Base-by-base conservation (phyloP, 2,888 invertebrate species). In the Hemithea aestivaria region DNA sequence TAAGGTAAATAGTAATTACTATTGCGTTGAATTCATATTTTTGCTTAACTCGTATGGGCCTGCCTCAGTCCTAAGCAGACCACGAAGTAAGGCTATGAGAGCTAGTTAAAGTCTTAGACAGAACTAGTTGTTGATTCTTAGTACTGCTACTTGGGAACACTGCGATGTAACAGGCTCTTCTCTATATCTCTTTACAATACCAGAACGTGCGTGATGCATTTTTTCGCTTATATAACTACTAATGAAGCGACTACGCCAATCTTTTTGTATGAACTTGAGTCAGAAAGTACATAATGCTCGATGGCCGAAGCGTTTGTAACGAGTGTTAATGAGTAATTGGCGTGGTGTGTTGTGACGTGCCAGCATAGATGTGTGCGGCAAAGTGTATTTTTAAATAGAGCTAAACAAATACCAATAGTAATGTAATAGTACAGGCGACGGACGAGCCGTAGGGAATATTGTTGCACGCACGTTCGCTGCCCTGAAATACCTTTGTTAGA, bases 381-480 rank as follows among this genome's bases (percentile, higher is more conserved):
- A 28, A 26, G 25, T 30, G 26, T 43, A 43, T 43, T 43, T 43
- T 43, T 43, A 43, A 33, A 43, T 31, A 38, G 21, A 39, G 27
- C 35, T 29, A 43, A 31, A 38, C 43, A 35, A 39, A 39, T 27
- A 31, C 25, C 38, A 43, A 40, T 40, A 35, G 16, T 16, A 16
- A 16, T 2, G 16, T 16, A 16, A 5, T 16, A 16, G 6, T 10
- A 27, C 9, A 35, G 40, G 20, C 35, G 35, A n/a, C n/a, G 27
- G 35, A 23, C 11, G 36, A 6, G 9, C 37, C 12, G 20, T 35
- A 27, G 42, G 42, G 38, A 43, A 38, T 38, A 35, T 6, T 35
- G 31, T 25, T 22, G 32, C 35, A 39, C 37, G 34, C 34, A 32
- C 32, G 27, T 20, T 28, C 35, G 28, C 26, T 35, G 28, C n/a